Evolutionary conservation across 2,113 vertebrate genomes (phyloP).

Genomic region (Ictalurus punctatus): DNA sequence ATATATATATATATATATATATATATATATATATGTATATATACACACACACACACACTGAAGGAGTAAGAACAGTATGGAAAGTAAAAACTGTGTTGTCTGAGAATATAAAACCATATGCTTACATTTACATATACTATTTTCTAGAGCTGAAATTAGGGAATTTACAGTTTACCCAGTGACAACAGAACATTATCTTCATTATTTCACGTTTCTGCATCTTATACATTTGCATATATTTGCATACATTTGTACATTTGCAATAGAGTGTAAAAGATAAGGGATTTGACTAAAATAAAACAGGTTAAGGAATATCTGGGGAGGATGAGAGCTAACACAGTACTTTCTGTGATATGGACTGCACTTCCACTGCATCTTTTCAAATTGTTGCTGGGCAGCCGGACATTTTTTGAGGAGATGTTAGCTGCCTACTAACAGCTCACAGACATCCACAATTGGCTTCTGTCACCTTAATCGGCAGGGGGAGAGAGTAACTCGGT

Average conservation of each 20-base stretch:
- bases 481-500: conserved; percentile 9
- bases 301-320: background rate
- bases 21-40: too few species aligned
- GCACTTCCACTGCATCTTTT: background rate
- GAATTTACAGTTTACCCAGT: background rate
- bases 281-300: background rate
- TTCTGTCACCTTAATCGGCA: conserved; percentile 12
- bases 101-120: background rate
- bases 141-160: background rate
- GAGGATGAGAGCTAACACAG: background rate
- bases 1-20: too few species aligned
- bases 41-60: too few species aligned
- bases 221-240: conserved; percentile 7
- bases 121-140: background rate
- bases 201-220: background rate
- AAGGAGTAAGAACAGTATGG: too few species aligned
- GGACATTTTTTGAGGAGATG: conserved; percentile 3
- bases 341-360: background rate
- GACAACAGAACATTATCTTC: background rate
- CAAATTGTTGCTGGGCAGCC: background rate
- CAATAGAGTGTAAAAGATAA: background rate
- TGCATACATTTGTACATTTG: background rate
- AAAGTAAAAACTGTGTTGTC: too few species aligned
- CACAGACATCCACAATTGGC: conserved; percentile 13
- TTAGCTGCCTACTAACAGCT: conserved; percentile 14